Evolutionary conservation across 1,140 invertebrate genomes (phyloP), one percentile per base, ranked within the genome.

Genomic region (Ganaspis sp.): DNA sequence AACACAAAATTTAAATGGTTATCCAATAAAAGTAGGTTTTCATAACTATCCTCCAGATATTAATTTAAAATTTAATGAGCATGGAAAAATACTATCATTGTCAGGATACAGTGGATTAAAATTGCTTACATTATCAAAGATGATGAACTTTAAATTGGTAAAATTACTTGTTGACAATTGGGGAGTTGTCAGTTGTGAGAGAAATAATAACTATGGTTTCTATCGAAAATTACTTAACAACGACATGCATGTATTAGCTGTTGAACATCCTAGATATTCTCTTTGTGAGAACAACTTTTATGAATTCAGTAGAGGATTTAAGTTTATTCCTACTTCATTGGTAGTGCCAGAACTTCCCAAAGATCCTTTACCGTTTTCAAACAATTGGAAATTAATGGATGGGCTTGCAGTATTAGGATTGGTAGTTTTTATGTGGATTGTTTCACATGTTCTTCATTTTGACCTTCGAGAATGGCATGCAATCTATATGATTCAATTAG

Each of bases 181-280:
- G 45, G 45, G 45, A 49, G 17, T 15, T 17, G 4, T 49, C 8
- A 49, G 45, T n/a, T 49, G 45, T n/a, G 8, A 0, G 0, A 49
- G 17, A 15, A 49, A 49, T 1, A 49, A 49, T 0, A 49, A 17
- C 17, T 17, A 6, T 4, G 45, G 45, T 2, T 49, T 49, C 4
- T 49, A 49, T n/a, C 45, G 45, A 17, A n/a, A 49, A 4, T 49
- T 49, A 49, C 8, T 49, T 17, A 49, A 49, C 5, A 49, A 49
- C 8, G 45, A 49, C n/a, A n/a, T 49, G 6, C 45, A 49, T 17
- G 45, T 6, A 5, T 2, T n/a, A 17, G 45, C 45, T 17, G 15
- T 49, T 17, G 45, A 49, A 8, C 45, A 49, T n/a, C 45, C 45
- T 49, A 49, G 45, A 49, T 49, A 49, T 49, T 49, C 45, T 49